Percentiles rank a stretch among this genome's conserved stretches.
Conservation (phyloP, 2,113 vertebrate genomes). For the Rhea americana region DNA sequence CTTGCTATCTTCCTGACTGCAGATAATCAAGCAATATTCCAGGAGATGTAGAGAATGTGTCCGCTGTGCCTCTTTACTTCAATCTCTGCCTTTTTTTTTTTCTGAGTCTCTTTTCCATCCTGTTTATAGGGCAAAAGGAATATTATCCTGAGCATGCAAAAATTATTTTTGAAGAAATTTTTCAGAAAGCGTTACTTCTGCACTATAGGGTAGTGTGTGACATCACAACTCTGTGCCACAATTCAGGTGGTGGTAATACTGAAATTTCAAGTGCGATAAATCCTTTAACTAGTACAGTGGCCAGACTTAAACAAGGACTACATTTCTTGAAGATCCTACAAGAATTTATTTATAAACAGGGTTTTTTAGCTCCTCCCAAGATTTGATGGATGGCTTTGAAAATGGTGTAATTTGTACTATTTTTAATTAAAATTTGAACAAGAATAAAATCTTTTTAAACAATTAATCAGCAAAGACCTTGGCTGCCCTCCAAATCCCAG, state of each 20-base stretch:
- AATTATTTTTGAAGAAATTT: neutral
- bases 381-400: neutral
- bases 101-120: neutral
- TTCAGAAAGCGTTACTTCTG: neutral
- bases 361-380: neutral
- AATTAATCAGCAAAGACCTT: conserved; percentile 7
- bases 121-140: neutral
- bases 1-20: neutral
- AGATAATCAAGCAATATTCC: neutral
- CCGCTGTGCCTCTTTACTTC: neutral
- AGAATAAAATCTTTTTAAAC: conserved; percentile 33
- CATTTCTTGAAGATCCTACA: neutral
- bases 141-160: neutral
- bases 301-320: neutral
- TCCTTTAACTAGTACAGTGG: neutral
- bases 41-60: neutral
- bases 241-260: rapidly evolving
- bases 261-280: neutral
- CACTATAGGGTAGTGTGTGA: neutral
- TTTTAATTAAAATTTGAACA: neutral
- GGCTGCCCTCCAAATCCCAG: neutral
- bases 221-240: neutral
- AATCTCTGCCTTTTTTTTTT: neutral
- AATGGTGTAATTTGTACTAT: neutral
- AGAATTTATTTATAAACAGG: neutral